Percentiles rank a stretch among this genome's conserved stretches.
Evolutionary conservation across 2,888 invertebrate species (phyloP).

Genomic region (Philereme vetulata): DNA sequence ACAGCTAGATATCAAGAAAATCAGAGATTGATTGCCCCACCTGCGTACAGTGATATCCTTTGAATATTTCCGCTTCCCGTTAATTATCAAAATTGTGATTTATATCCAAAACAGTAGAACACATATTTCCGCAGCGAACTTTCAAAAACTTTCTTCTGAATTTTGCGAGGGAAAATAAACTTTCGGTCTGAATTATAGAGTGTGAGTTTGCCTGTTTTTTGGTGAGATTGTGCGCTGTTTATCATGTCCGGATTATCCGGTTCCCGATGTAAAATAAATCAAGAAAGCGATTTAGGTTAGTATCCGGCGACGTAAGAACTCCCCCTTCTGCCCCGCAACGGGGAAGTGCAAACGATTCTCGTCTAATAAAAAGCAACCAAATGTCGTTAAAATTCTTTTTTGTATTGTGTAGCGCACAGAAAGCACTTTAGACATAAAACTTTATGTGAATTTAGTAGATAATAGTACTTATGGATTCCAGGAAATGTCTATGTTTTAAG

Average conservation of each 20-base stretch:
- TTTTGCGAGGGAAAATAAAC: slow-evolving; percentile 13
- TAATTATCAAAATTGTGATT: slow-evolving; percentile 22
- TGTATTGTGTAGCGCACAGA: slow-evolving; percentile 15
- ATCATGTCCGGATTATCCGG: slow-evolving; percentile 40
- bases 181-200: slow-evolving; percentile 11
- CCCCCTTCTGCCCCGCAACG: not conserved
- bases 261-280: slow-evolving; percentile 39
- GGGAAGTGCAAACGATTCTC: slow-evolving; percentile 25
- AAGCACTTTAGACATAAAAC: slow-evolving; percentile 16
- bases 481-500: not conserved
- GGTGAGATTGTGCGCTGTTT: slow-evolving; percentile 30
- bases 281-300: slow-evolving; percentile 38
- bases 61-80: slow-evolving; percentile 45
- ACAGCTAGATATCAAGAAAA: slow-evolving; percentile 46
- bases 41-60: slow-evolving; percentile 51
- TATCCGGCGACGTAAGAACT: slow-evolving; percentile 23
- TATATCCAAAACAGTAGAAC: slow-evolving; percentile 18
- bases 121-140: slow-evolving; percentile 20
- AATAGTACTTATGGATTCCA: not conserved
- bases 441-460: slow-evolving; percentile 5
- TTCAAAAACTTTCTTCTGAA: not conserved
- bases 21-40: slow-evolving; percentile 60
- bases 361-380: slow-evolving; percentile 19
- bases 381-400: slow-evolving; percentile 21
- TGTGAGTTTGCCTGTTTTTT: slow-evolving; percentile 18